A percentile compares a stretch with the other conserved stretches of the same genome.
Conservation (phyloP, 2,888 invertebrate genomes). For the Synanthedon vespiformis region DNA sequence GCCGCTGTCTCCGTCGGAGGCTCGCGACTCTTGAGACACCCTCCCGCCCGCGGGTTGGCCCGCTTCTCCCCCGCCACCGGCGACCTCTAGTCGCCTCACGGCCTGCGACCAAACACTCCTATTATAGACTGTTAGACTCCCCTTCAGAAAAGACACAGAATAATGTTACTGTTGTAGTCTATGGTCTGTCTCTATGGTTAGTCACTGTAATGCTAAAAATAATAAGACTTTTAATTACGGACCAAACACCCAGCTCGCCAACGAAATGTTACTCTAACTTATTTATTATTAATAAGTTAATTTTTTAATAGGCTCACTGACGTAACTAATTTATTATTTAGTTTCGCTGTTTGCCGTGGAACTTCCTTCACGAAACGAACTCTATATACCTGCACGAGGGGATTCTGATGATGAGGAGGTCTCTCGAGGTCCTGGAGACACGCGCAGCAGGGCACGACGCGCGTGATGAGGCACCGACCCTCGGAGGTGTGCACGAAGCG, state of each 20-base stretch:
- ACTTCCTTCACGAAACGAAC: not conserved
- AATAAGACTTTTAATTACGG: too few relatives aligned
- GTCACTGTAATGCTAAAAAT: too few relatives aligned
- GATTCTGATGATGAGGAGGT: slow-evolving; percentile 2
- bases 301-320: too few relatives aligned
- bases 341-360: too few relatives aligned
- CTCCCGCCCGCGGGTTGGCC: slow-evolving; percentile 42
- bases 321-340: too few relatives aligned
- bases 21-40: slow-evolving; percentile 77
- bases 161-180: not conserved
- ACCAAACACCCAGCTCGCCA: too few relatives aligned
- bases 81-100: slow-evolving; percentile 35
- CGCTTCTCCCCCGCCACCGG: slow-evolving; percentile 26
- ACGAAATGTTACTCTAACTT: too few relatives aligned
- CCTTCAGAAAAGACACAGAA: not conserved
- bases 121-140: not conserved
- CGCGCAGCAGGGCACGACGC: slow-evolving; percentile 91
- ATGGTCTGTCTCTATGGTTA: not conserved
- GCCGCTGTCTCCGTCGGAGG: slow-evolving; percentile 89
- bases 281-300: too few relatives aligned
- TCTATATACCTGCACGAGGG: slow-evolving; percentile 16
- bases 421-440: slow-evolving; percentile 70
- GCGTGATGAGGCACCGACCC: slow-evolving; percentile 92
- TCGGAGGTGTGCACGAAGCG: slow-evolving; percentile 98
- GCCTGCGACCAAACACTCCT: slow-evolving; percentile 20